A percentile compares a stretch with the other conserved stretches of the same genome.
Conservation (phyloP, 2,113 vertebrate genomes). For the Centropristis striata region DNA sequence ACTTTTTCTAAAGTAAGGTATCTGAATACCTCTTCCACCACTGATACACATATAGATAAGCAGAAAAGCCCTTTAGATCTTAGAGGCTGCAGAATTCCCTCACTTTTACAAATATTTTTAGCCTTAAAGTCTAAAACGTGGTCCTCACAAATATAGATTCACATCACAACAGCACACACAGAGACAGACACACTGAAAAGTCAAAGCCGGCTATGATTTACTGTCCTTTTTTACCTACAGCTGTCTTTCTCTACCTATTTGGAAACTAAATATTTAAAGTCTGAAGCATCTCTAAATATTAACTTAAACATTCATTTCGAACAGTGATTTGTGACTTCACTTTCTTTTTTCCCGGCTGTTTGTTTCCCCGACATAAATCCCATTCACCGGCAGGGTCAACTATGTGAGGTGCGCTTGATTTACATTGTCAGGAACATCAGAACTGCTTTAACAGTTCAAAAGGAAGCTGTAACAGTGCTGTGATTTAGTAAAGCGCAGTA, state of each 20-base stretch:
- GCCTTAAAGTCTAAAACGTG: neutral
- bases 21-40: no score
- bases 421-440: constrained; percentile 21
- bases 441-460: constrained; percentile 41
- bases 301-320: constrained; percentile 10
- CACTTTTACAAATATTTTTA: neutral
- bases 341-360: constrained; percentile 9
- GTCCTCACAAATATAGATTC: neutral
- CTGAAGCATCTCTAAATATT: constrained; percentile 4
- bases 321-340: constrained; percentile 36
- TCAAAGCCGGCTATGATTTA: neutral
- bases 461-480: constrained; percentile 7
- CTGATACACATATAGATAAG: no score
- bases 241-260: neutral
- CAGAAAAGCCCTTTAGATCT: neutral
- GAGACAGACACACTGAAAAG: neutral
- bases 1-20: no score
- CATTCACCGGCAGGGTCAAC: constrained; percentile 30
- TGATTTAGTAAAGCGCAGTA: constrained; percentile 24
- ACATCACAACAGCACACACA: neutral
- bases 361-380: constrained; percentile 12
- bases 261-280: constrained; percentile 40
- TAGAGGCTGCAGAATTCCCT: no score
- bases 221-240: neutral
- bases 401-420: constrained; percentile 43